Evolutionary conservation across 30 jellyfish, hydroid and myxozoan genomes (phyloP), one percentile per base, ranked within the genome.

Genomic region (Clytia hemisphaerica): DNA sequence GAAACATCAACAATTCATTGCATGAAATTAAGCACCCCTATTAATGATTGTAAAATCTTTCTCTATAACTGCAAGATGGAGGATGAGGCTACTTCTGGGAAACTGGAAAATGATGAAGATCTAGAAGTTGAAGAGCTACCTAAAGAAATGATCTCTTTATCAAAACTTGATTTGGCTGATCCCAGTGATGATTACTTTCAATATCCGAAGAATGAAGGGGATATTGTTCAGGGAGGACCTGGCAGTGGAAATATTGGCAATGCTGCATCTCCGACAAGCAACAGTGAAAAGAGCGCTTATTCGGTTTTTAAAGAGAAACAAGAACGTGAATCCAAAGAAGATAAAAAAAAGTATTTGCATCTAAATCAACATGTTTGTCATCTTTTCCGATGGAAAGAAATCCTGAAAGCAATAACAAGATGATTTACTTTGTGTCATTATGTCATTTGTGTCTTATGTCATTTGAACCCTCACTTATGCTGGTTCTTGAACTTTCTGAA

Each of bases 201-300:
- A 10, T 48, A 44, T 16, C 37, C 37, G 62, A 62, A 71, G 10
- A 10, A 26, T 28, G 60, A 49, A 18, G 46, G 19, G 27, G 78
- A 71, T 19, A 29, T 33, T 6, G 81, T 53, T 14, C 51, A 71
- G 61, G 7, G 51, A 12, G 70, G 93, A 85, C 79, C 71, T 4
- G 1, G 16, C 3, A 61, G 61, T 16, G 81, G 70, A 34, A 69
- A 80, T 37, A 55, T n/a, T 15, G 84, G 85, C 1, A 69, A 21
- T 19, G 26, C 53, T n/a, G n/a, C n/a, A 0, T 26, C 70, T 3
- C 4, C 4, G 49, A 26, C 18, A 24, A 26, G 28, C 12, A 46
- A 55, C 45, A 6, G 18, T 24, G 5, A 26, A 3, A 55, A 55
- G 28, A 46, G 61, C 4, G 45, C 33, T 26, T 12, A 22, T 9